These are phyloP conservation scores for Cyclargus thomasi DNA, from an alignment of 1,140 invertebrate species.

Conservation along the genomic window DNA sequence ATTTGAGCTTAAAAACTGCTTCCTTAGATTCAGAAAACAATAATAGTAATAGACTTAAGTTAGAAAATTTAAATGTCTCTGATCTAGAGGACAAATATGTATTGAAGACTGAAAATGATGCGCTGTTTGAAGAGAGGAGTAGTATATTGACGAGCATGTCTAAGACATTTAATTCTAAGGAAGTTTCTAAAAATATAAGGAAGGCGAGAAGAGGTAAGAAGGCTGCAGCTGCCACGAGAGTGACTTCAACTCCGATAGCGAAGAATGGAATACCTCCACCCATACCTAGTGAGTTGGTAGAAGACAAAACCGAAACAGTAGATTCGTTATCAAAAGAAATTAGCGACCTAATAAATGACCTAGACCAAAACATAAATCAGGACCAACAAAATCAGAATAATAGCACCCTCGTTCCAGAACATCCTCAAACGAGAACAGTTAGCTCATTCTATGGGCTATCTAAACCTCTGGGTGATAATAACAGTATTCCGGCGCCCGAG, in stretches of 20 bases:
- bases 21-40: constrained; percentile 73
- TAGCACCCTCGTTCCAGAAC: constrained; percentile 41
- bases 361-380: constrained; percentile 60
- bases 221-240: constrained; percentile 40
- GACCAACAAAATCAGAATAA: constrained; percentile 49
- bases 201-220: constrained; percentile 61
- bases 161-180: constrained; percentile 68
- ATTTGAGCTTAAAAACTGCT: constrained; percentile 70
- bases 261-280: constrained; percentile 44
- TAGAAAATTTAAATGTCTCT: constrained; percentile 63
- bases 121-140: constrained; percentile 67
- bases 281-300: constrained; percentile 40
- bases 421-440: constrained; percentile 50
- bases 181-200: constrained; percentile 65
- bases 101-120: constrained; percentile 67
- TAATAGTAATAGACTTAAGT: constrained; percentile 72
- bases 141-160: constrained; percentile 72
- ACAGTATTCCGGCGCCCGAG: constrained; percentile 51
- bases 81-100: constrained; percentile 64
- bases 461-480: constrained; percentile 57
- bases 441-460: constrained; percentile 54
- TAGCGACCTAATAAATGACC: constrained; percentile 59
- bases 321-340: constrained; percentile 66
- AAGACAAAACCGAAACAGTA: constrained; percentile 57
- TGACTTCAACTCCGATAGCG: constrained; percentile 27